Base-by-base conservation (phyloP, 2,797 vertebrate species). In the Paramormyrops hopkinsi region DNA sequence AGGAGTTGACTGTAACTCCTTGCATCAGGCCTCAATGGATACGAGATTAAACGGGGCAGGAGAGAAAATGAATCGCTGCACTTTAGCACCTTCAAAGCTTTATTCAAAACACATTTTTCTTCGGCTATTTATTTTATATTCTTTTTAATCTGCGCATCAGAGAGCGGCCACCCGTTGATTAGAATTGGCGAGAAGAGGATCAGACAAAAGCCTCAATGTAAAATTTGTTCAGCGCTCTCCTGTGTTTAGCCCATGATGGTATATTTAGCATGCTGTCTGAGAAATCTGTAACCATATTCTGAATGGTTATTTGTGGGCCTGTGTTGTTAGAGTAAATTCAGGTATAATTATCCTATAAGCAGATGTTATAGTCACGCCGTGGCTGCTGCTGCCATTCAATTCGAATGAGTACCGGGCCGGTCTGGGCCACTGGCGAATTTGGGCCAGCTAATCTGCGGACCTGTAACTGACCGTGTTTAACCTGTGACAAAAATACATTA, bases 11-110 rank as follows among this genome's bases (percentile, higher is more conserved):
- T 17, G 69, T 19, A 29, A 44, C 37, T 41, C 29, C 7, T 41
- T 8, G 5, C 41, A 46, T 90, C 56, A 91, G 88, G 89, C 73
- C 44, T 19, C 86, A 73, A 90, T 90, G 86, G 88, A 91, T 92
- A 90, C 44, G 50, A 86, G 88, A 89, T 62, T 84, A 88, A 88
- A 90, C 25, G n/a, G 51, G 76, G 22, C 76, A 62, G 62, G 76
- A 51, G 85, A 11, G 12, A 82, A 88, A 53, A 53, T 51, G 46
- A 14, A 76, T 65, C n/a, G 17, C 22, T 59, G 7, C 59, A 65
- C 33, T 73, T 48, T 14, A 44, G 50, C 82, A 54, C 25, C 50
- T 65, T 89, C 62, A 76, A 65, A 62, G 48, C 89, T 5, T 88
- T 88, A 62, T 90, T 87, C 65, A 73, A 91, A 54, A 84, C 25